Base-by-base conservation (phyloP, 2,888 invertebrate species). In the Pterostichus madidus region DNA sequence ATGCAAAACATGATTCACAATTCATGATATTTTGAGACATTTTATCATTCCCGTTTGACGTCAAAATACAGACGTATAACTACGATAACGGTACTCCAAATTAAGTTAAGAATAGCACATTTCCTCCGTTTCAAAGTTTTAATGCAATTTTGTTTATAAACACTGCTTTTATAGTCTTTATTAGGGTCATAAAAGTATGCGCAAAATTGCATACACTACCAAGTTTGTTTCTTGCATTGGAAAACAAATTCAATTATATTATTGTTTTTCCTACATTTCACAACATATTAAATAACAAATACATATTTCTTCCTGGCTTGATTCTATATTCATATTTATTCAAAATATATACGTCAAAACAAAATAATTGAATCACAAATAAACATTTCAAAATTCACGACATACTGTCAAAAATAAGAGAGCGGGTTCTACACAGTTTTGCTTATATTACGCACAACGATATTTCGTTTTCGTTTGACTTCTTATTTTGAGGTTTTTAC, bases 11-110 rank as follows among this genome's bases (percentile, higher is more conserved):
- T 44, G 31, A 71, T 44, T 71, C 68, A 44, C 17, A 13, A 15
- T 8, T 8, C 11, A 5, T 56, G 56, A 71, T 71, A 71, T 71
- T 71, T 71, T 71, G 13, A 71, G 68, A 44, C 17, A 44, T 71
- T 64, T 71, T 71, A 71, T 71, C 68, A 71, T 44, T 17, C 56
- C 31, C n/a, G 13, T 52, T 17, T 71, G 68, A 71, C 68, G 68
- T 71, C 68, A 71, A 71, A 71, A 44, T 5, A 17, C 10, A 11
- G 13, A 17, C 17, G 61, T 56, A 32, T 32, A 15, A 44, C 39
- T 71, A 39, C 46, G 13, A 5, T 35, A n/a, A 13, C 17, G 4
- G 5, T 44, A 17, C 17, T 71, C 44, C 39, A 71, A 71, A 71
- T 71, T 71, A 15, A 44, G 10, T 71, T 71, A 71, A 44, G 39